Evolutionary conservation across 1,140 invertebrate species (phyloP), one percentile per base, ranked within the genome.

Genomic region (Solenopsis fugax): DNA sequence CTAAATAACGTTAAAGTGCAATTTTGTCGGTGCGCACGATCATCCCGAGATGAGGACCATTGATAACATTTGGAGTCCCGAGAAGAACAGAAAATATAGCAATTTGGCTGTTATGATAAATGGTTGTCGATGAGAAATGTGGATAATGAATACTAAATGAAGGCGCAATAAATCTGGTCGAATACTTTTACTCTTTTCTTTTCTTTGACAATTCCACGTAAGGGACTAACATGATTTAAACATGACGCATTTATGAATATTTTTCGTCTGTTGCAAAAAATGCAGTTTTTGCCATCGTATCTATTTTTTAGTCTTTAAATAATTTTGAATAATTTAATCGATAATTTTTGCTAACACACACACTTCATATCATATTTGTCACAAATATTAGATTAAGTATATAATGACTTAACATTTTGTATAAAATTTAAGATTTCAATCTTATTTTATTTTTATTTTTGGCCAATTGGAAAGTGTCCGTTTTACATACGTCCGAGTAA

Each of bases 1-100:
- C 10, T 37, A 48, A 58, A 73, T 62, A 67, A 72, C 24, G 21
- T 50, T 24, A 64, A 85, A 12, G 52, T 64, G 45, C 58, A 64
- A 76, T 64, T 67, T 64, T 12, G 72, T 52, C 52, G 58, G 16
- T 24, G 67, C 48, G 34, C n/a, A 37, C 2, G 50, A 5, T 2
- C 10, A 10, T 21, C 56, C 16, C 45, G 18, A 29, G 29, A 76
- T 50, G 69, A 58, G 10, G 24, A 76, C n/a, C n/a, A 29, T 10
- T 3, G 67, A 82, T 56, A 58, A 56, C 7, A 24, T 13, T 9
- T 1, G 24, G 62, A 21, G 3, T 56, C 34, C 34, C 16, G 10
- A n/a, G 12, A 37, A n/a, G 45, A 24, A 48, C 6, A 12, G 21
- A 45, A 50, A 65, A 65, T 34, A 21, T 48, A 48, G 16, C 16